phyloP scores from a whole-genome alignment of 2,113 vertebrate genomes.

The Solea solea region DNA sequence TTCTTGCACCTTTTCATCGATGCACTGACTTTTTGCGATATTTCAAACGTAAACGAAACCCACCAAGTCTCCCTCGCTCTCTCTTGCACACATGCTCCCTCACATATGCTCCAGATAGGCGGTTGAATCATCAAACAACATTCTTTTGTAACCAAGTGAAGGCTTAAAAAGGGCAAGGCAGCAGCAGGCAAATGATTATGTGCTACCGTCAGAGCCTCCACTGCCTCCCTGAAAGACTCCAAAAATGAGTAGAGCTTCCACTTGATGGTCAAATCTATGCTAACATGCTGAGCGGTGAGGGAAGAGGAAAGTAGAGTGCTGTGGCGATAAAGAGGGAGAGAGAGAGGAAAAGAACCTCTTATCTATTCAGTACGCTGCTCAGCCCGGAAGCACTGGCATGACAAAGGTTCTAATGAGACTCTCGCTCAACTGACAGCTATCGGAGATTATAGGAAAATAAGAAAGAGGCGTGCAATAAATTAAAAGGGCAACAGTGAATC shows the following conservation, averaged over 20 bases:
- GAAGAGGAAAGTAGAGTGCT: conserved; percentile 4
- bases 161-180: conserved; percentile 15
- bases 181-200: conserved; percentile 50
- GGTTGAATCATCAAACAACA: conserved; percentile 46
- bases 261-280: conserved; percentile 46
- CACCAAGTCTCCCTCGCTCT: too few species aligned
- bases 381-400: conserved; percentile 36
- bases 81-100: conserved; percentile 14
- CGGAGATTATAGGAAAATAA: conserved; percentile 43
- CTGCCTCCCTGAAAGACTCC: conserved; percentile 42
- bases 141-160: conserved; percentile 25
- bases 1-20: too few species aligned
- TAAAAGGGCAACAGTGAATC: conserved; percentile 45
- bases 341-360: conserved; percentile 37
- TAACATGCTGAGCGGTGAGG: conserved; percentile 23
- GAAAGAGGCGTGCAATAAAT: conserved; percentile 35
- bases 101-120: conserved; percentile 39
- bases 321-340: conserved; percentile 10
- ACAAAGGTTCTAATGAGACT: conserved; percentile 56
- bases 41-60: too few species aligned
- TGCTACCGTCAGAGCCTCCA: conserved; percentile 41
- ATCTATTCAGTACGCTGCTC: conserved; percentile 39
- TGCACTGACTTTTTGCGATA: too few species aligned
- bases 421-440: conserved; percentile 38
- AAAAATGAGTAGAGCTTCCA: conserved; percentile 44